These are phyloP conservation scores for Fulica atra DNA, from an alignment of 2,113 vertebrate species.

Conservation along the genomic window DNA sequence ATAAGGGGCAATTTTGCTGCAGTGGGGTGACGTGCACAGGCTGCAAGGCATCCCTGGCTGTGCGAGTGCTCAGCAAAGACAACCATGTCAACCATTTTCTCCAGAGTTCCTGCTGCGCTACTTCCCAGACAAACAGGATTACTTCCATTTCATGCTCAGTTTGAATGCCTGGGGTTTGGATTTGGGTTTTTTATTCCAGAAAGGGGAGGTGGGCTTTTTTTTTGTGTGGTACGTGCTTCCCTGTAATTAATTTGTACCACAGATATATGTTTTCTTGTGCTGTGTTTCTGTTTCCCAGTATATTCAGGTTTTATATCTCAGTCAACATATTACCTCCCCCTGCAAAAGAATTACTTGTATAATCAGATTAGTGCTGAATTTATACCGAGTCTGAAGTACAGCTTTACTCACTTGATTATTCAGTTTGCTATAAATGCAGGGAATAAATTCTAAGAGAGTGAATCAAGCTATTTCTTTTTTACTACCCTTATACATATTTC, in stretches of 20 bases:
- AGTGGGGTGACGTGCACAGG: fast-evolving
- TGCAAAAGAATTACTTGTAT: slow-evolving; percentile 67
- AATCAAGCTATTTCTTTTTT: slow-evolving; percentile 52
- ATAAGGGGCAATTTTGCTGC: not conserved
- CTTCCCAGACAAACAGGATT: not conserved
- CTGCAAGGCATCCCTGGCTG: not conserved
- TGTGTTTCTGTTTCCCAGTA: not conserved
- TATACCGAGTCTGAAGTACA: slow-evolving; percentile 60
- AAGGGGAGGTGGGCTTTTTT: not conserved
- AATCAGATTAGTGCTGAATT: slow-evolving; percentile 71
- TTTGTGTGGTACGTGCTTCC: not conserved
- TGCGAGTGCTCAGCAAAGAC: fast-evolving
- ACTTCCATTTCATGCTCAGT: not conserved
- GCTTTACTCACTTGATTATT: slow-evolving; percentile 67
- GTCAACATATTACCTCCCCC: slow-evolving; percentile 44
- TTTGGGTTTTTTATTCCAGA: not conserved
- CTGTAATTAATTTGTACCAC: slow-evolving; percentile 29
- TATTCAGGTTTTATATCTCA: slow-evolving; percentile 53
- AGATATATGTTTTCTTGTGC: not conserved
- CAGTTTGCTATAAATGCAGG: slow-evolving; percentile 59
- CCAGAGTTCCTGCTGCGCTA: not conserved
- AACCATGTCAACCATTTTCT: not conserved
- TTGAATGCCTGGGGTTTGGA: not conserved
- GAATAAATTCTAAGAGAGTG: slow-evolving; percentile 54
- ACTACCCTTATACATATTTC: slow-evolving; percentile 46